phyloP scores from a whole-genome alignment of 2,113 vertebrate genomes.

The Grallaria varia region DNA sequence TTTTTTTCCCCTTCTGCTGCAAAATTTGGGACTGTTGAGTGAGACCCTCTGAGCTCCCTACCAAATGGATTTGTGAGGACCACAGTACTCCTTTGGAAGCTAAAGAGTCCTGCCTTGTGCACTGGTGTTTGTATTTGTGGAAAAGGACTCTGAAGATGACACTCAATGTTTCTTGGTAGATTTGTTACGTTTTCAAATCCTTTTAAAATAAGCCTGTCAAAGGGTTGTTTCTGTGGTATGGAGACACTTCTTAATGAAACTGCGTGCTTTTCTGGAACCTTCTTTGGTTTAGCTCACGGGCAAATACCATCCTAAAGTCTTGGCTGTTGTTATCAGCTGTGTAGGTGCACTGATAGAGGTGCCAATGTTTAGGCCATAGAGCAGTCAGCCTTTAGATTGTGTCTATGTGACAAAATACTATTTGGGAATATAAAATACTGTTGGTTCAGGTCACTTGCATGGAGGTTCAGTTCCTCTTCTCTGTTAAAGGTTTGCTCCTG shows the following conservation, averaged over 20 bases:
- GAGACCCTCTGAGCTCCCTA: background rate
- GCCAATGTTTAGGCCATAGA: background rate
- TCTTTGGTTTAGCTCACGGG: background rate
- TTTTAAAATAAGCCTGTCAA: background rate
- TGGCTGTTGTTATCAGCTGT: background rate
- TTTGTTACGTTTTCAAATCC: background rate
- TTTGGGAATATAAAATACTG: background rate
- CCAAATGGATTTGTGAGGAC: background rate
- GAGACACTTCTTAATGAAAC: background rate
- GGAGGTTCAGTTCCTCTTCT: background rate
- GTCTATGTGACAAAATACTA: background rate
- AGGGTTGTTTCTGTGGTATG: background rate
- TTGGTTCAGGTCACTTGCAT: background rate
- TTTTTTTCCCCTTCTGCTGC: background rate
- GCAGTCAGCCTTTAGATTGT: background rate
- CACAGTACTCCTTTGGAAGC: background rate
- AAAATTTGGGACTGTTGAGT: background rate
- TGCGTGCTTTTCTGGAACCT: background rate
- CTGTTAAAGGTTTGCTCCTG: background rate
- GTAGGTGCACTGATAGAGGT: background rate
- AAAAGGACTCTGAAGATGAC: background rate
- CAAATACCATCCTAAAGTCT: background rate
- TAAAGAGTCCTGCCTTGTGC: background rate
- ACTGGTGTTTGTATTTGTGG: background rate
- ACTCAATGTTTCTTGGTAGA: background rate